A percentile compares a stretch with the other conserved stretches of the same genome.
These are phyloP conservation scores for Corythornis leucogaster DNA, from an alignment of 2,797 vertebrate species.

Conservation along the genomic window DNA sequence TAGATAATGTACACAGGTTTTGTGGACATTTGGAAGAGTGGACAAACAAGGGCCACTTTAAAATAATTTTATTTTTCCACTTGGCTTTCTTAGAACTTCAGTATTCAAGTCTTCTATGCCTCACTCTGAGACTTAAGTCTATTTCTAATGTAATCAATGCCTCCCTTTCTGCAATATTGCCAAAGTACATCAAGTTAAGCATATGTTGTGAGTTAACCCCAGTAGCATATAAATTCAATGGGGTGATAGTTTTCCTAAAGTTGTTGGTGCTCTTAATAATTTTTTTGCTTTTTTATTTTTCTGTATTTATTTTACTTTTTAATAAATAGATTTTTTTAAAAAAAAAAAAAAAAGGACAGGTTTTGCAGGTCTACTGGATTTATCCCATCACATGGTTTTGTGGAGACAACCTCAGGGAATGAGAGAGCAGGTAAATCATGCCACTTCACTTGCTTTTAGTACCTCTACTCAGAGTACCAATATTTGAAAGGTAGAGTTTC, in stretches of 20 bases:
- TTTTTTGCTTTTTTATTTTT: neutral
- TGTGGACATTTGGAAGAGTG: neutral
- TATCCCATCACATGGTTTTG: fast-evolving
- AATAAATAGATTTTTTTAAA: neutral
- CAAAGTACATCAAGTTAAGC: neutral
- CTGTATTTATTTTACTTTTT: neutral
- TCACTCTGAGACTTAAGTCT: neutral
- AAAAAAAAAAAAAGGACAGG: neutral
- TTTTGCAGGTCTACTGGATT: neutral
- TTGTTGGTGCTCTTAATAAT: neutral
- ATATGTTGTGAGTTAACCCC: neutral
- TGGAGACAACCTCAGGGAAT: neutral
- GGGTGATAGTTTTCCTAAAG: neutral
- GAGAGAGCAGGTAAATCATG: neutral
- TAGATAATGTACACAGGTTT: neutral
- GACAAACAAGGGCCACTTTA: neutral
- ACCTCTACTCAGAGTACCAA: neutral
- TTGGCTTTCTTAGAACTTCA: neutral
- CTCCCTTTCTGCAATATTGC: neutral
- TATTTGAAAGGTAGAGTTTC: neutral
- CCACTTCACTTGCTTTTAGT: neutral
- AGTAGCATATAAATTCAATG: neutral
- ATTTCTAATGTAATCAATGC: neutral
- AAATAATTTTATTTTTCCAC: neutral
- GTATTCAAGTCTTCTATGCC: neutral